Evolutionary conservation across 2,113 vertebrate species (phyloP), one percentile per base, ranked within the genome.

Genomic region (Genyomyrus donnyi): DNA sequence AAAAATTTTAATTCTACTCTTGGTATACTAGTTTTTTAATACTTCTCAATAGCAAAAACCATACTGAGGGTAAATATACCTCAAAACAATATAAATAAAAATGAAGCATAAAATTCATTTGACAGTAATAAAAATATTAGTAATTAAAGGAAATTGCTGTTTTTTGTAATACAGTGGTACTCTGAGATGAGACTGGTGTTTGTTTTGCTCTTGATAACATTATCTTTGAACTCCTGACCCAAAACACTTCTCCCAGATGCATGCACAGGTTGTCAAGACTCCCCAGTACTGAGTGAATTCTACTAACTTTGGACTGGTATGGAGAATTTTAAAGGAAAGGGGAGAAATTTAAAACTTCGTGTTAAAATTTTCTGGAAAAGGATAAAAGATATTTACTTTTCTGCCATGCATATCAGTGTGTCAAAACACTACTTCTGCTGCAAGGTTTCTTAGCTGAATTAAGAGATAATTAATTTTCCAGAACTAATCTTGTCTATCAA

Each of bases 401-500:
- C 46, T n/a, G 24, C 46, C 19, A 19, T 85, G 13, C 11, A 46
- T 3, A 17, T 49, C 58, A 11, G n/a, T 50, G 15, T 46, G 88
- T 45, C 56, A 46, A 27, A 27, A 27, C 27, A 62, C 52, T 58
- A 35, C 49, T 39, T 88, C 24, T 15, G 8, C 50, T 31, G 50
- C 7, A 49, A 39, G 31, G 50, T 49, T 70, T 84, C 53, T 89
- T 49, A 56, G 53, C 53, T 39, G 77, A 83, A 27, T 83, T 89
- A 58, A 83, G 88, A 52, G 50, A 42, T n/a, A 89, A 83, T 89
- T 52, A 53, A 70, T 27, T n/a, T 74, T n/a, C n/a, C 42, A 19
- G 42, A n/a, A 21, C 80, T 83, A 35, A 48, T 80, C 66, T 46
- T 89, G 49, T 89, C 27, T 48, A 42, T 89, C 48, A 52, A 49